Evolutionary conservation across 2,797 vertebrate genomes (phyloP).

Genomic region (Prunella strophiata): DNA sequence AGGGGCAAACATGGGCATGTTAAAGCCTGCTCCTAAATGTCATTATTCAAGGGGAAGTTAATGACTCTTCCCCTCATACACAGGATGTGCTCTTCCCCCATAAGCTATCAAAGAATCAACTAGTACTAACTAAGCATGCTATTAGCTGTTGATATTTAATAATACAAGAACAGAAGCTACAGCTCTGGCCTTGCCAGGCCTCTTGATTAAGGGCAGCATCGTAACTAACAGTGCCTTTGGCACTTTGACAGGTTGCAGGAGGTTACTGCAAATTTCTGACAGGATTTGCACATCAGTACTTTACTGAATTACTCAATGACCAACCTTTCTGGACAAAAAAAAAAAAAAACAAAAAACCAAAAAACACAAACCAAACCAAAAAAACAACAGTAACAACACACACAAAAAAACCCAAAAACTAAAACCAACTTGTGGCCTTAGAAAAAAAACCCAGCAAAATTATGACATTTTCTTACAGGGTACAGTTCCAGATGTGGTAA

Average conservation of each 20-base stretch:
- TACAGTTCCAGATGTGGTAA: not conserved
- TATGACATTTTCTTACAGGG: not conserved
- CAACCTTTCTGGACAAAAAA: not conserved
- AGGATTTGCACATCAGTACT: not conserved
- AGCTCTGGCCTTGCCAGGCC: slow-evolving; percentile 1
- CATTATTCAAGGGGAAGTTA: slow-evolving; percentile 29
- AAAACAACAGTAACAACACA: not conserved
- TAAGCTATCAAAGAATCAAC: slow-evolving; percentile 27
- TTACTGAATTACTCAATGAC: not conserved
- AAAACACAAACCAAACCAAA: not conserved
- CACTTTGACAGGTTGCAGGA: slow-evolving; percentile 17
- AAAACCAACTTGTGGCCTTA: not conserved
- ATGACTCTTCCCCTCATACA: not conserved
- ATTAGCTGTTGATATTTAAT: slow-evolving; percentile 59
- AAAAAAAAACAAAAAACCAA: not conserved
- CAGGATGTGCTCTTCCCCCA: slow-evolving; percentile 7
- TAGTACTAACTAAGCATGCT: slow-evolving; percentile 6
- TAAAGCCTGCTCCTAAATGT: not conserved
- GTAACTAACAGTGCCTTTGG: slow-evolving; percentile 14
- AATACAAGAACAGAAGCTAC: slow-evolving; percentile 36
- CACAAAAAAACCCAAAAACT: not conserved
- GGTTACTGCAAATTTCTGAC: not conserved
- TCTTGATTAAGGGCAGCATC: slow-evolving; percentile 21
- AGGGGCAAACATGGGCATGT: not conserved
- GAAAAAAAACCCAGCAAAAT: not conserved